Conservation (phyloP, 2,113 vertebrate genomes). For the Ellobius talpinus region DNA sequence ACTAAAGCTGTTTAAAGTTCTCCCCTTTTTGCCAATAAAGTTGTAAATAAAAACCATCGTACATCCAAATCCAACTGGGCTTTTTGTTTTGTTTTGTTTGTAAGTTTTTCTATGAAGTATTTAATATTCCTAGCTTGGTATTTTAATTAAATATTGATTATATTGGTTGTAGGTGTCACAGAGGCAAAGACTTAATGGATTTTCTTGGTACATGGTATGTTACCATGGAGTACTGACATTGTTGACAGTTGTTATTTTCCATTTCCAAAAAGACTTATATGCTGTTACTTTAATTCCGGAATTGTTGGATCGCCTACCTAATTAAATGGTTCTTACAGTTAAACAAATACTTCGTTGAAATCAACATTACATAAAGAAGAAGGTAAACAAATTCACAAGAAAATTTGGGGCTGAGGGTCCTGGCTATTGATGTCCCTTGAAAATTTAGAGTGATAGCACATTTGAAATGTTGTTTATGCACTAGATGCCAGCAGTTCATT, state of each 20-base stretch:
- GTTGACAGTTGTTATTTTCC: not conserved
- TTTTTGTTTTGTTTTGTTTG: conserved; percentile 64
- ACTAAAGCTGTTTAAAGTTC: conserved; percentile 84
- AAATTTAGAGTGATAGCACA: not conserved
- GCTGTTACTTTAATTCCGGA: not conserved
- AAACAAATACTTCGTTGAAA: not conserved
- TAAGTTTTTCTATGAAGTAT: conserved; percentile 37
- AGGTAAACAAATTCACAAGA: not conserved
- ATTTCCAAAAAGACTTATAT: not conserved
- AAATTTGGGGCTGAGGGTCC: not conserved
- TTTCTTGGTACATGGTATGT: not conserved
- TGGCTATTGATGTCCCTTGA: not conserved
- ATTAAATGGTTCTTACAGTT: not conserved
- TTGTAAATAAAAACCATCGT: conserved; percentile 89
- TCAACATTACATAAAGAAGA: not conserved
- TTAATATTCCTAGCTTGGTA: not conserved
- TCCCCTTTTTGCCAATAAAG: conserved; percentile 86
- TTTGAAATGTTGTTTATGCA: conserved; percentile 46
- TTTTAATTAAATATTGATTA: not conserved
- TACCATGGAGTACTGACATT: not conserved
- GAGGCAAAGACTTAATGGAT: not conserved
- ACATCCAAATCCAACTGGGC: conserved; percentile 83
- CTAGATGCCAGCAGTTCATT: not conserved
- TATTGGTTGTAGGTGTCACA: not conserved
- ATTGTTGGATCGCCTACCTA: not conserved